A percentile compares a stretch with the other conserved stretches of the same genome.
These are phyloP conservation scores for Solea solea DNA, from an alignment of 2,113 vertebrate genomes.

Conservation along the genomic window DNA sequence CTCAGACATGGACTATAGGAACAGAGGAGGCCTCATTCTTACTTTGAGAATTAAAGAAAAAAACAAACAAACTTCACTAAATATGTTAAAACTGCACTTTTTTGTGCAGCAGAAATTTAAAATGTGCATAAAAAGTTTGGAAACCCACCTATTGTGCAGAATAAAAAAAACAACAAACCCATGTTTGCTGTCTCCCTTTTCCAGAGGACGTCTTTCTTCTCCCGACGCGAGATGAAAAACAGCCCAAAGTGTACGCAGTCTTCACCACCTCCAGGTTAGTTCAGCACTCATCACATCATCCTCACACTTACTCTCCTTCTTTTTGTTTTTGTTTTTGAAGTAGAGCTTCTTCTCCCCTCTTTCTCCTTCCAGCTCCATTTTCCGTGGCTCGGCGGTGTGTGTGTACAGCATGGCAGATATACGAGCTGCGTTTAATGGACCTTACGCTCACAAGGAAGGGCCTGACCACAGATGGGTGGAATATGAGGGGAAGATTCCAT, in stretches of 20 bases:
- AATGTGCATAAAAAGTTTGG: too few species aligned
- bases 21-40: too few species aligned
- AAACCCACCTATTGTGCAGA: too few species aligned
- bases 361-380: conserved; percentile 88
- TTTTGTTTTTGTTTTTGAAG: background rate
- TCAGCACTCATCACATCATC: background rate
- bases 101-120: too few species aligned
- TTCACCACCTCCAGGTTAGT: conserved; percentile 96
- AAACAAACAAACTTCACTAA: too few species aligned
- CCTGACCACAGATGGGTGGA: conserved; percentile 95
- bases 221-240: conserved; percentile 92
- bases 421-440: conserved; percentile 93
- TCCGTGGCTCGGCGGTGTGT: conserved; percentile 97
- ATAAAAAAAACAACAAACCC: too few species aligned
- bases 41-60: too few species aligned
- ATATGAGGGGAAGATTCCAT: conserved; percentile 93
- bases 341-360: background rate
- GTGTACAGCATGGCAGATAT: conserved; percentile 96
- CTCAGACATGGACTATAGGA: too few species aligned
- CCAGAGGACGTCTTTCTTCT: conserved; percentile 95
- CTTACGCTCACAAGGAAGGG: conserved; percentile 97
- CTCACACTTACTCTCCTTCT: background rate
- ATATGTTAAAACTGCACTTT: too few species aligned
- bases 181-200: conserved; percentile 35
- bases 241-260: conserved; percentile 91